A percentile compares a stretch with the other conserved stretches of the same genome.
Conservation (phyloP, 2,888 invertebrate species). For the Chrysina gloriosa region DNA sequence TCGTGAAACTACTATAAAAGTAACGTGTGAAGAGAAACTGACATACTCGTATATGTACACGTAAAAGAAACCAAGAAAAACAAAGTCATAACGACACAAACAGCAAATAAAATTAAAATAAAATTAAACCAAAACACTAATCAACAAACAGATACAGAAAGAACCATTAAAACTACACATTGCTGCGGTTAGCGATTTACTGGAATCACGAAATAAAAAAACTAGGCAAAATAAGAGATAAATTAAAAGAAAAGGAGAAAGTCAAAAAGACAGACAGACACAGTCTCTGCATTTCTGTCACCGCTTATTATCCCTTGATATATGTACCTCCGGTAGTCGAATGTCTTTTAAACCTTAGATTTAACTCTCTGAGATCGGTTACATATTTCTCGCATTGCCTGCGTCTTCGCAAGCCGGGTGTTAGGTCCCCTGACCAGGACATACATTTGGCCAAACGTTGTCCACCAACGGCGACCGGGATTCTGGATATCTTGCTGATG, state of each 20-base stretch:
- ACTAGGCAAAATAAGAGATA: neutral
- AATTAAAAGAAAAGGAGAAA: constrained; percentile 2
- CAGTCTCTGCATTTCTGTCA: constrained; percentile 11
- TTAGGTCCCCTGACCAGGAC: constrained; percentile 74
- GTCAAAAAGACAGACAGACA: neutral
- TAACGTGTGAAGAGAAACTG: constrained; percentile 19
- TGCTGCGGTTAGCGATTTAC: neutral
- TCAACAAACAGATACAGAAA: constrained; percentile 1
- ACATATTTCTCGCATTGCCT: constrained; percentile 86
- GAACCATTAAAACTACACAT: constrained; percentile 8
- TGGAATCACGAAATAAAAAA: neutral
- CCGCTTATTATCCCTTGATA: constrained; percentile 1
- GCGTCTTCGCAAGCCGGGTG: constrained; percentile 80
- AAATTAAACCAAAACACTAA: neutral
- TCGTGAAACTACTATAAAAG: no score
- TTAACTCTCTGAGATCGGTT: constrained; percentile 84
- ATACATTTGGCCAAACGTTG: constrained; percentile 76
- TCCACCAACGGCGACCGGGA: constrained; percentile 72
- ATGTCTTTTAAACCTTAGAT: constrained; percentile 81
- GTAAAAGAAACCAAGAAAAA: constrained; percentile 1
- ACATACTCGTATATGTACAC: neutral
- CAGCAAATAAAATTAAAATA: constrained; percentile 12
- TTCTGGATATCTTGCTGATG: constrained; percentile 70
- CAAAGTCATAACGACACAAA: neutral
- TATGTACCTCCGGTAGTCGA: constrained; percentile 59